Evolutionary conservation across 2,113 vertebrate species (phyloP).

Genomic region (Crotalus viridis): DNA sequence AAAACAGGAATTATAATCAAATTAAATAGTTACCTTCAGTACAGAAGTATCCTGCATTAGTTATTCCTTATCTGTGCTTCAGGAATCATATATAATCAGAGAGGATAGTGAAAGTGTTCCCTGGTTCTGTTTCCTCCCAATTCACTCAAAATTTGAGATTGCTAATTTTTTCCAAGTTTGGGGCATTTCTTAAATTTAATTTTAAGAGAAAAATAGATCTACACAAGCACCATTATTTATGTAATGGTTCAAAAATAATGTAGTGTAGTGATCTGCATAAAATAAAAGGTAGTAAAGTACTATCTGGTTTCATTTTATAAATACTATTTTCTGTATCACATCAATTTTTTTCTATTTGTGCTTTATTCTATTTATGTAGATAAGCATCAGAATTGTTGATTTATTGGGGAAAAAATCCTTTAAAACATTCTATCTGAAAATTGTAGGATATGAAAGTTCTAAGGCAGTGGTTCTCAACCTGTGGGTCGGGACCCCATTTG

Average conservation of each 20-base stretch:
- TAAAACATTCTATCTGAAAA: neutral
- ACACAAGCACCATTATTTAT: neutral
- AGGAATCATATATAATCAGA: neutral
- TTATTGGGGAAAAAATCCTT: too few species aligned
- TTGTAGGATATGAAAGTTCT: neutral
- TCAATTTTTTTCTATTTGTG: neutral
- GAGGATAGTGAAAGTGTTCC: neutral
- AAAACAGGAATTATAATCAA: neutral
- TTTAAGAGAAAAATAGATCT: too few species aligned
- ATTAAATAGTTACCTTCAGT: neutral
- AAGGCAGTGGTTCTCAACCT: neutral
- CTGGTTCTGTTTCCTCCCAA: neutral
- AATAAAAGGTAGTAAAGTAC: neutral
- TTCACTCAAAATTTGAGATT: neutral
- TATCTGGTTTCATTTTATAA: neutral
- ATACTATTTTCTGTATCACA: neutral
- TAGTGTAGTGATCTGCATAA: neutral
- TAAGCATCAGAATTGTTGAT: neutral
- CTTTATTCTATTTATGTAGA: neutral
- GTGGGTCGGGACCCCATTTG: too few species aligned
- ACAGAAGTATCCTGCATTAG: neutral
- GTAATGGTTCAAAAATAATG: neutral
- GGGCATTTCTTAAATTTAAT: neutral
- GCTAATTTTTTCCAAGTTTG: neutral
- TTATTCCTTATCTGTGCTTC: neutral